Evolutionary conservation across 2,888 invertebrate species (phyloP), one percentile per base, ranked within the genome.

Genomic region (Watsonalla cultraria): DNA sequence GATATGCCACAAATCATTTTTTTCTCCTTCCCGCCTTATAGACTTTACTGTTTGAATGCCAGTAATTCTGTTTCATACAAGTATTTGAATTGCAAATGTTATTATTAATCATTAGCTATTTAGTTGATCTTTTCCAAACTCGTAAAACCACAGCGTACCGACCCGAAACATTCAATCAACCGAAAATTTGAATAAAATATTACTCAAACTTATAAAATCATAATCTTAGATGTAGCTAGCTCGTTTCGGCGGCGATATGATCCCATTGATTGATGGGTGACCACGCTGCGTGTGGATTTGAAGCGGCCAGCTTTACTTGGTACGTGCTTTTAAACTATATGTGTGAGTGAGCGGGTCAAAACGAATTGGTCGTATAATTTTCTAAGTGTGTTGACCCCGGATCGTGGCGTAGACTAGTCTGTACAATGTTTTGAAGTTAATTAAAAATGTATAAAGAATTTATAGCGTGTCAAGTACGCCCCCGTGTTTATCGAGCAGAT

Each of bases 201-300:
- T 84, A 86, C 80, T 80, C 80, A 75, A 87, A 86, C 78, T 80
- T 85, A 83, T 83, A 86, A 86, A 89, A 85, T 85, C 84, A 88
- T 88, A 87, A 85, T 84, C 78, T 82, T 74, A 76, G 76, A 74
- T 76, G 72, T 68, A 70, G 78, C 78, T 76, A 75, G 84, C 80
- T 84, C 78, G 82, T 85, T 85, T 85, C 82, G 80, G 78, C 78
- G 74, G 73, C 78, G 85, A 87, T 90, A 87, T 86, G 90, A 89
- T 88, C 80, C 86, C 82, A 88, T 89, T 90, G 90, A 90, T 90
- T 90, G 90, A 90, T 90, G 86, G 89, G 89, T 89, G 86, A 85
- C 86, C 87, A 85, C 81, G 86, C 81, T 76, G 84, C 72, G 81
- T 74, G 76, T 71, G 72, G 72, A 74, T 67, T 66, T 69, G 67